phyloP scores from a whole-genome alignment of 2,888 invertebrate genomes.

The Hyposoter dolosus region DNA sequence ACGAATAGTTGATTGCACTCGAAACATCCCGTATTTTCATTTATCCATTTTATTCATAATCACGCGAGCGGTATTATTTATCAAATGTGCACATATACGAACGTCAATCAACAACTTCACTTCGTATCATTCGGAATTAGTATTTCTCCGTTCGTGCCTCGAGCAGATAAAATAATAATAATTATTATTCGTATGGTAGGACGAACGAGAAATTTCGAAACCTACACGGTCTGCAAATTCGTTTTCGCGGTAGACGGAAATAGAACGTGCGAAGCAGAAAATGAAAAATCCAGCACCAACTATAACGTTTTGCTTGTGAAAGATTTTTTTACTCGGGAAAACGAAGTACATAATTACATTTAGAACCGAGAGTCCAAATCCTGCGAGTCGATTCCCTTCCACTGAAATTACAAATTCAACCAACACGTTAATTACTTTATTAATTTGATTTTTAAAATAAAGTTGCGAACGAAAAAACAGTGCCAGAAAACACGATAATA shows the following conservation, averaged over 20 bases:
- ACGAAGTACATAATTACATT: constrained; percentile 7
- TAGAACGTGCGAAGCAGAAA: neutral
- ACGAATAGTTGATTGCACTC: neutral
- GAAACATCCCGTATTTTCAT: neutral
- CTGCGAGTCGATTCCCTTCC: neutral
- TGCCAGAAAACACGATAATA: too few species aligned
- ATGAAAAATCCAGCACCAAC: constrained; percentile 4
- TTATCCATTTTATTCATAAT: constrained; percentile 51
- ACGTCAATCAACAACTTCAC: constrained; percentile 28
- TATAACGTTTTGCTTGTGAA: constrained; percentile 31
- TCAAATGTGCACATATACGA: constrained; percentile 6
- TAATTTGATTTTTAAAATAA: neutral
- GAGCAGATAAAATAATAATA: constrained; percentile 28
- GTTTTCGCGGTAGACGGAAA: neutral
- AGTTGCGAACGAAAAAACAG: neutral
- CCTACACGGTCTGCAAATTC: constrained; percentile 12
- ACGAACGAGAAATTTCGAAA: constrained; percentile 21
- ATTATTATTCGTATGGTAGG: neutral
- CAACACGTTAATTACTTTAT: neutral
- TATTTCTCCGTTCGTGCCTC: constrained; percentile 5
- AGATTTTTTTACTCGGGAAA: constrained; percentile 18
- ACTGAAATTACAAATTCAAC: neutral
- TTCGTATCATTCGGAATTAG: constrained; percentile 9
- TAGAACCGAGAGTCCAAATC: neutral
- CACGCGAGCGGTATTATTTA: constrained; percentile 56